Base-by-base conservation (phyloP, 2,113 vertebrate species). In the Amia ocellicauda region DNA sequence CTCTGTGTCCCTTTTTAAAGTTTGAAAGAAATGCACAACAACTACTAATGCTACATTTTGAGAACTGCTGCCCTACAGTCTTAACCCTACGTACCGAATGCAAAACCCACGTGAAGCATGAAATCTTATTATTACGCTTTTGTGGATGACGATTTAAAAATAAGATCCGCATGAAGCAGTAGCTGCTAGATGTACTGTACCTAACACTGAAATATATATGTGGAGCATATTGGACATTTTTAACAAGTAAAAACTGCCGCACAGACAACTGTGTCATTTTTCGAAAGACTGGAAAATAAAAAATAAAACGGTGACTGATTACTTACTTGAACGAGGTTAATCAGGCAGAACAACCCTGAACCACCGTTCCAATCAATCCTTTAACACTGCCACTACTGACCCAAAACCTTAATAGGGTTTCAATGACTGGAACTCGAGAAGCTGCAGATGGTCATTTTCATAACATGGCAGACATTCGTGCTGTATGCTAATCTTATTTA, bases 91-190 rank as follows among this genome's bases (percentile, higher is more conserved):
- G 61, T 71, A 71, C 78, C 66, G 72, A 70, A 69, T 73, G 58
- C 66, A 54, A 69, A 79, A 81, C 31, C 5, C 31, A 36, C 11
- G 70, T 66, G 74, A 73, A 77, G 78, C 80, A 47, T 81, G 78
- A 77, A 79, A 85, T 84, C 73, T 62, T 49, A 60, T 85, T 79
- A 84, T 68, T 64, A 79, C 59, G 80, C 78, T 70, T 80, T 83
- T 63, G 71, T 78, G 75, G 59, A 4, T 72, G 31, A 36, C 11
- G 31, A 36, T 36, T 36, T 36, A 7, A 36, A 36, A 36, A 36
- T 36, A 36, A 36, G 31, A 36, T 36, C 11, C 31, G 11, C 31
- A 7, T 36, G 11, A 36, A 36, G 31, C 31, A 36, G 31, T 36
- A 36, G 31, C 31, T 36, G 31, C 31, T 36, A 36, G 31, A 36